phyloP scores from a whole-genome alignment of 2,113 vertebrate species.

The Semnornis frantzii region DNA sequence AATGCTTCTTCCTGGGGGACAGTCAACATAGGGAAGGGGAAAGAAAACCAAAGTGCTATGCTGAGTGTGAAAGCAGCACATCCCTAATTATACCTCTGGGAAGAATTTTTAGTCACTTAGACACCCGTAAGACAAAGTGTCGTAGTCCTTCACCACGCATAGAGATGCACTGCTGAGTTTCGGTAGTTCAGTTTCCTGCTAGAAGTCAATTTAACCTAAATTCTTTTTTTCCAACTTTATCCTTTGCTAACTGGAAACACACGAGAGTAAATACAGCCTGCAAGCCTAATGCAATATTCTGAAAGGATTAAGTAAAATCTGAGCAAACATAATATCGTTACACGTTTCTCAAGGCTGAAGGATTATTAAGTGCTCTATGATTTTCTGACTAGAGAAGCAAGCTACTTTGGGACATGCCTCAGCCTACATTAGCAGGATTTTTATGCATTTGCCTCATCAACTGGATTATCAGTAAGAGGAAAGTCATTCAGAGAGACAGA shows the following conservation, averaged over 20 bases:
- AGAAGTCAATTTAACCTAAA: not conserved
- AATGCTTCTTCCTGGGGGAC: not conserved
- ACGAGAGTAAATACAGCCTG: slow-evolving; percentile 36
- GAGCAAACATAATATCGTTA: slow-evolving; percentile 43
- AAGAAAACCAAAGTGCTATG: not conserved
- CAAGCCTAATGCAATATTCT: slow-evolving; percentile 43
- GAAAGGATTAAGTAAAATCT: slow-evolving; percentile 63
- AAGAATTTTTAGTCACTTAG: not conserved
- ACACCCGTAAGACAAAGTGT: not conserved
- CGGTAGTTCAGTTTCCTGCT: not conserved
- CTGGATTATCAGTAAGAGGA: slow-evolving; percentile 36
- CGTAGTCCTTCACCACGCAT: not conserved
- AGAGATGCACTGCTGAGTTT: not conserved
- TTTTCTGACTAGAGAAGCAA: slow-evolving; percentile 32
- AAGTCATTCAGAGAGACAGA: slow-evolving; percentile 13
- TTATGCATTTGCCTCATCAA: slow-evolving; percentile 45
- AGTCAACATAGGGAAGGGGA: not conserved
- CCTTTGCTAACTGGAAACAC: slow-evolving; percentile 21
- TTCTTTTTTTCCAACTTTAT: not conserved
- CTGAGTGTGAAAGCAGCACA: not conserved
- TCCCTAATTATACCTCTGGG: not conserved
- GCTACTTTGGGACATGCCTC: slow-evolving; percentile 38
- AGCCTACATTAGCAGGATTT: slow-evolving; percentile 51
- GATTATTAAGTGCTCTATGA: slow-evolving; percentile 46
- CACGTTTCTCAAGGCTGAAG: slow-evolving; percentile 33